These are phyloP conservation scores for Myanophis thanlyinensis DNA, from an alignment of 2,113 vertebrate genomes.

Conservation along the genomic window DNA sequence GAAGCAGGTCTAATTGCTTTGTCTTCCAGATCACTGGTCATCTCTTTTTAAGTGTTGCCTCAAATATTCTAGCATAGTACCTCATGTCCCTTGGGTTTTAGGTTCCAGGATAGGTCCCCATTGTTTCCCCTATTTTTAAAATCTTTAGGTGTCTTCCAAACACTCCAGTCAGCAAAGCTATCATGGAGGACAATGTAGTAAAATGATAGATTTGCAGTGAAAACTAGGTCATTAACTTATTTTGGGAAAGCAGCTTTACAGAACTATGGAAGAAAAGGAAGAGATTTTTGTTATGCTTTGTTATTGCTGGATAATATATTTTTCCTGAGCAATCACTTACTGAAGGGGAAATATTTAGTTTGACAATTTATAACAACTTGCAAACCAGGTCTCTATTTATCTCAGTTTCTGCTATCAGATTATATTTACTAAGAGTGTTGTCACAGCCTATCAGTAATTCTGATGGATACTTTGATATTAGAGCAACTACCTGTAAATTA, in stretches of 20 bases:
- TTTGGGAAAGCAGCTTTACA: not conserved
- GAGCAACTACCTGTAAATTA: not conserved
- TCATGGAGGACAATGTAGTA: not conserved
- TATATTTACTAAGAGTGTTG: not conserved
- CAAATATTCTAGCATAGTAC: not conserved
- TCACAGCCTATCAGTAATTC: not conserved
- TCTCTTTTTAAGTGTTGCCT: not conserved
- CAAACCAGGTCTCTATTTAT: not conserved
- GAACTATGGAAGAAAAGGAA: not conserved
- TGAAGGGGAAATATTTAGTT: conserved; percentile 12
- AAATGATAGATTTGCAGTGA: not conserved
- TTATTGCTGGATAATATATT: conserved; percentile 2
- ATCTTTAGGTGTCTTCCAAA: not conserved
- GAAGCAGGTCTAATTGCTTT: not conserved
- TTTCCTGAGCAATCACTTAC: not conserved
- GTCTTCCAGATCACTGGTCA: not conserved
- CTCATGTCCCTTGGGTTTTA: not conserved
- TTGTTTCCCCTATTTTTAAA: not conserved
- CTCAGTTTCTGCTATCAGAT: conserved; percentile 20
- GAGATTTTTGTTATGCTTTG: not conserved
- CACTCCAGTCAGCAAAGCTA: not conserved
- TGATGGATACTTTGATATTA: not conserved
- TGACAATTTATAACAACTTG: conserved; percentile 12
- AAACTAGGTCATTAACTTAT: not conserved
- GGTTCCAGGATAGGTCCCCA: not conserved